These are phyloP conservation scores for Gymnoscelis rufifasciata DNA, from an alignment of 2,888 invertebrate species.

Conservation along the genomic window DNA sequence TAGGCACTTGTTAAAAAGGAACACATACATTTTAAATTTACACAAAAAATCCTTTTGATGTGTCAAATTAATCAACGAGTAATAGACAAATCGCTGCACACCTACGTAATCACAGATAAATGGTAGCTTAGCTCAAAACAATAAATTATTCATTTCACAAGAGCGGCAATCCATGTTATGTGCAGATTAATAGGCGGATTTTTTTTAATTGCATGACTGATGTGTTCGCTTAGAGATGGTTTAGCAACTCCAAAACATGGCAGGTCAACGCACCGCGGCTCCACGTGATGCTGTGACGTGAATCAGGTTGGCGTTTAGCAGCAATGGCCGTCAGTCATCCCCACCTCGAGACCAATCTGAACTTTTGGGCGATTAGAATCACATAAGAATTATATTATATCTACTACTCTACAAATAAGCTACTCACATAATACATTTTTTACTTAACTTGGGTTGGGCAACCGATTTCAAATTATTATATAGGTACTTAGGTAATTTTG, in stretches of 20 bases:
- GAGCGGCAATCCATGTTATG: slow-evolving; percentile 32
- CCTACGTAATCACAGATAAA: slow-evolving; percentile 41
- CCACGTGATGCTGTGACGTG: slow-evolving; percentile 69
- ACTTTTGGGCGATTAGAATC: slow-evolving; percentile 32
- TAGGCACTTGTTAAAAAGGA: not conserved
- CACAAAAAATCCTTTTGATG: slow-evolving; percentile 11
- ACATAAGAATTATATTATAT: slow-evolving; percentile 39
- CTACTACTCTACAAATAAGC: too few relatives aligned
- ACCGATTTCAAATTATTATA: too few relatives aligned
- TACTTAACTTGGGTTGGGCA: too few relatives aligned
- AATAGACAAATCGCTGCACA: slow-evolving; percentile 42
- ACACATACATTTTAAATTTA: not conserved
- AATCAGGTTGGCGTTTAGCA: slow-evolving; percentile 35
- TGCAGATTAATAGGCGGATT: slow-evolving; percentile 45
- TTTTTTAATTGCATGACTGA: slow-evolving; percentile 46
- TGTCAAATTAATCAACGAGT: slow-evolving; percentile 35
- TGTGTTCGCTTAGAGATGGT: slow-evolving; percentile 37
- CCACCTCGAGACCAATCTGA: slow-evolving; percentile 50
- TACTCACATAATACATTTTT: slow-evolving; percentile 28
- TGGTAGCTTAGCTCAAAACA: slow-evolving; percentile 41
- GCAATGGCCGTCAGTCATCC: slow-evolving; percentile 49
- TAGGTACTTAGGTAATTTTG: too few relatives aligned
- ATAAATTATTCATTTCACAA: slow-evolving; percentile 41
- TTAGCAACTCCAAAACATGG: slow-evolving; percentile 69
- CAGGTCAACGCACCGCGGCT: slow-evolving; percentile 64